Conservation (phyloP, 2,113 vertebrate species). For the Trichomycterus rosablanca region DNA sequence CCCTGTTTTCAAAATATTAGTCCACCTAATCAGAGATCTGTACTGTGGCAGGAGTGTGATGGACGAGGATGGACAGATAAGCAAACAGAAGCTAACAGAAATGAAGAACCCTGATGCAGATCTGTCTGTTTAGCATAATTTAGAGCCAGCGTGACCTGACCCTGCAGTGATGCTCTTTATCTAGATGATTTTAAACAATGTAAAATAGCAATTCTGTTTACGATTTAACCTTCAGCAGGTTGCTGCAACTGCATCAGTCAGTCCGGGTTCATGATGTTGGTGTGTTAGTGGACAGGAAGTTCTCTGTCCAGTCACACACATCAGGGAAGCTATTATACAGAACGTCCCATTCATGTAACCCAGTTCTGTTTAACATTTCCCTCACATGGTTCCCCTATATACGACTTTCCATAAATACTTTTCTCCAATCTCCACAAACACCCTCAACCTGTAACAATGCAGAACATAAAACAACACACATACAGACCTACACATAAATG, state of each 20-base stretch:
- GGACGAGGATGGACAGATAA: conserved; percentile 45
- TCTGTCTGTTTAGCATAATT: conserved; percentile 50
- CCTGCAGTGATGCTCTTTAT: conserved; percentile 48
- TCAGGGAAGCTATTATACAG: too few species aligned
- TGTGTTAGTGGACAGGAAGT: neutral
- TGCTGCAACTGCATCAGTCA: conserved; percentile 3
- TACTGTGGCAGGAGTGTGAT: conserved; percentile 18
- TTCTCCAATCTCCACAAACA: conserved; percentile 2
- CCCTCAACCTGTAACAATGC: conserved; percentile 15
- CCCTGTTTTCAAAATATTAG: too few species aligned
- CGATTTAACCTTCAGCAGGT: conserved; percentile 43
- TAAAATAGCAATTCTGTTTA: conserved; percentile 45
- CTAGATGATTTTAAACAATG: conserved; percentile 50
- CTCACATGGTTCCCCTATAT: too few species aligned
- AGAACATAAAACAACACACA: conserved; percentile 11
- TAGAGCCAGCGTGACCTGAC: conserved; percentile 36
- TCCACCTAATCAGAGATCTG: conserved; percentile 45
- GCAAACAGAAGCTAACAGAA: conserved; percentile 53
- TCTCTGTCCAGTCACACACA: neutral
- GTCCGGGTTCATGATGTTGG: neutral
- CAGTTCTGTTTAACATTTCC: too few species aligned
- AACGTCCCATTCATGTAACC: too few species aligned
- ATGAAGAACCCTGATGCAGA: conserved; percentile 57
- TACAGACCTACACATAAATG: conserved; percentile 10
- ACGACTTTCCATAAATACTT: too few species aligned